A percentile compares a stretch with the other conserved stretches of the same genome.
Evolutionary conservation across 2,113 vertebrate species (phyloP).

Genomic region (Oryctolagus cuniculus): mOryCun1.1 NC_091432.1:110581001-110581500

Average conservation of each 20-base stretch:
- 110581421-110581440: not conserved
- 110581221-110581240: not conserved
- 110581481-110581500: not conserved
- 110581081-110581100: no score
- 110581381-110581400: not conserved
- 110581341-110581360: not conserved
- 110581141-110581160: not conserved
- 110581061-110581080: no score
- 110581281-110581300: not conserved
- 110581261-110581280: not conserved
- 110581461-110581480: not conserved
- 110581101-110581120: no score
- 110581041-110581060: no score
- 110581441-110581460: conserved; percentile 6
- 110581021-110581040: no score
- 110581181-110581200: not conserved
- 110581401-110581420: not conserved
- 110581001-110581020: no score
- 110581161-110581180: not conserved
- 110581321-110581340: not conserved
- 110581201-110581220: not conserved
- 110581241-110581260: not conserved
- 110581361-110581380: not conserved
- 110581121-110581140: no score
- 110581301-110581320: not conserved